These are phyloP conservation scores for Bicyclus anynana DNA, from an alignment of 1,140 invertebrate genomes.

Conservation along the genomic window DNA sequence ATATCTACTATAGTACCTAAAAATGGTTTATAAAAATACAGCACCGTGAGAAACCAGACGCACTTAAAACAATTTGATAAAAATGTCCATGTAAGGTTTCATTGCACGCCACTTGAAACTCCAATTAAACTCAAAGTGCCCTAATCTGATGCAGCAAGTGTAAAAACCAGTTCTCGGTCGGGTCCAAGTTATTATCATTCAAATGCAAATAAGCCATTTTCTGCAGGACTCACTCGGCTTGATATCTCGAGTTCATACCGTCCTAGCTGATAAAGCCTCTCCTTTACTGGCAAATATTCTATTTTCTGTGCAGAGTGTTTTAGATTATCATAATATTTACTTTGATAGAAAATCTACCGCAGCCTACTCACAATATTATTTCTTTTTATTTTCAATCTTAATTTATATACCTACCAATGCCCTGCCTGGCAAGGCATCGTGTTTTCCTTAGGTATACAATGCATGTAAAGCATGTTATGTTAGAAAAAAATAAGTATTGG, in stretches of 20 bases:
- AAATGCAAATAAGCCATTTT: constrained; percentile 62
- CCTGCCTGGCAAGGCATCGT: too few relatives aligned
- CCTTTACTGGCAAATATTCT: constrained; percentile 15
- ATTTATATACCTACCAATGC: not conserved
- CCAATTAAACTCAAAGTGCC: constrained; percentile 19
- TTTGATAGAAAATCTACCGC: not conserved
- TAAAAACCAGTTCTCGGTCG: constrained; percentile 38
- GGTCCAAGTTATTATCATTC: constrained; percentile 61
- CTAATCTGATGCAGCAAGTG: constrained; percentile 22
- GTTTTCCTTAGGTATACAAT: too few relatives aligned
- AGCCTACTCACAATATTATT: not conserved
- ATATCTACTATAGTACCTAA: too few relatives aligned
- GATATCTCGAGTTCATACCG: constrained; percentile 14
- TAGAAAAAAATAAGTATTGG: too few relatives aligned
- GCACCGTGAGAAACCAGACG: not conserved
- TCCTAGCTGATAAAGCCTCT: constrained; percentile 1
- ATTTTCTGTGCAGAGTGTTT: constrained; percentile 11
- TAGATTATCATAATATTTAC: constrained; percentile 20
- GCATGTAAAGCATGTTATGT: too few relatives aligned
- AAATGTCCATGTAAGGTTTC: not conserved
- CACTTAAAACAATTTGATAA: constrained; percentile 2
- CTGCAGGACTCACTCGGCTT: constrained; percentile 26
- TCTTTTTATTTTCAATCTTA: not conserved
- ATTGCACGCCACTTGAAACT: constrained; percentile 10
- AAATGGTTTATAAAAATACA: not conserved